phyloP scores from a whole-genome alignment of 2,113 vertebrate genomes.

The Crotalus viridis region DNA sequence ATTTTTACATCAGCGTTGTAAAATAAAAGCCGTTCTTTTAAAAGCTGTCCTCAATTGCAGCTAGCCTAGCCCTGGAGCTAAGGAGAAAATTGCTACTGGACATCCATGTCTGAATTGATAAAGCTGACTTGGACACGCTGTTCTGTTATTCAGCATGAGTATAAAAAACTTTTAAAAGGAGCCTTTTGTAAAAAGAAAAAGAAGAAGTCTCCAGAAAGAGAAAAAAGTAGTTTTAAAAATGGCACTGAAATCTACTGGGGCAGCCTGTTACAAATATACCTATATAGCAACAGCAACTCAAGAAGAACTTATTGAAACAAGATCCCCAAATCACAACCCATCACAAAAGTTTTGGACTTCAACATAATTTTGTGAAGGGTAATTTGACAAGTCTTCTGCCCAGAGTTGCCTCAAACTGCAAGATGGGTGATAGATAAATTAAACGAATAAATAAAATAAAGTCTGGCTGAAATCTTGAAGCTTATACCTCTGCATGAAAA shows the following conservation, averaged over 20 bases:
- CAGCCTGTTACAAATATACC: no score
- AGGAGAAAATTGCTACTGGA: conserved; percentile 2
- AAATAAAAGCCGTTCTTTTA: not conserved
- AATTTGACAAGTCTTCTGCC: not conserved
- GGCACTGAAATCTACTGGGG: no score
- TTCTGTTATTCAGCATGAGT: not conserved
- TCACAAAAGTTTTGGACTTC: not conserved
- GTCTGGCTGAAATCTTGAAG: not conserved
- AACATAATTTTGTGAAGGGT: not conserved
- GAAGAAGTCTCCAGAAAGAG: not conserved
- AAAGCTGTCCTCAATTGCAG: not conserved
- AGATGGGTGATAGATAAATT: no score
- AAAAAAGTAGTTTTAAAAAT: not conserved
- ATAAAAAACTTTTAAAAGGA: not conserved
- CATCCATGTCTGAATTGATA: conserved; percentile 1
- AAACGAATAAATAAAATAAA: not conserved
- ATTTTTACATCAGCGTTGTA: not conserved
- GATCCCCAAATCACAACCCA: no score
- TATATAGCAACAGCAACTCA: no score
- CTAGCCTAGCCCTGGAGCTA: not conserved
- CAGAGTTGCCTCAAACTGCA: no score
- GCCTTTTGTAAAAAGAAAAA: not conserved
- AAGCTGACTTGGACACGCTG: not conserved
- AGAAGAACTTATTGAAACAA: no score
- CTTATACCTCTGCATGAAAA: not conserved